Percentiles rank a stretch among this genome's conserved stretches.
Conservation (phyloP, 2,888 invertebrate species). For the Sipha maydis region DNA sequence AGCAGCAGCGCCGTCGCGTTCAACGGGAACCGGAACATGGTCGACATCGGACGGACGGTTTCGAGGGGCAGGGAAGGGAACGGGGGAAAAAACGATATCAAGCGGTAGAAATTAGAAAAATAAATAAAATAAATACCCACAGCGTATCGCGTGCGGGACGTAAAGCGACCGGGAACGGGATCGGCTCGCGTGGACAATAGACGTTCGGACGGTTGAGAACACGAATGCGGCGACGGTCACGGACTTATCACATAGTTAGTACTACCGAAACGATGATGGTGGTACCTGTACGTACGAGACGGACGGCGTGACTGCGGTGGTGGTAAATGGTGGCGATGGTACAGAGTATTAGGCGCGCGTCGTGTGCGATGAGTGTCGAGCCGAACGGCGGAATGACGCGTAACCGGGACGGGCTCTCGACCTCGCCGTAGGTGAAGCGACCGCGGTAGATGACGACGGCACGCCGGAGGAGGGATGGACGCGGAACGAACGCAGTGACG, state of each 20-base stretch:
- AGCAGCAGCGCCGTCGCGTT: neutral
- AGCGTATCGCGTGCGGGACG: no score
- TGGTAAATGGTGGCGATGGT: neutral
- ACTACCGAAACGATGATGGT: fast-evolving
- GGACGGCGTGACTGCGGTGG: no score
- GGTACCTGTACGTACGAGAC: fast-evolving
- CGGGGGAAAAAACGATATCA: neutral
- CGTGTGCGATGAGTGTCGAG: conserved; percentile 63
- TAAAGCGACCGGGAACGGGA: no score
- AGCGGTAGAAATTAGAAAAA: no score
- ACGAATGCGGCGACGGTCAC: no score
- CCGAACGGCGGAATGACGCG: conserved; percentile 64
- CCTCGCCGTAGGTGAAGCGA: no score
- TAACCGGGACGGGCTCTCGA: conserved; percentile 11
- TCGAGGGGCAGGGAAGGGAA: no score
- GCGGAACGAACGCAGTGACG: neutral
- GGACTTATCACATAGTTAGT: neutral
- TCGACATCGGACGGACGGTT: no score
- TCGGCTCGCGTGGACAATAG: no score
- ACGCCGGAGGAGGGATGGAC: neutral
- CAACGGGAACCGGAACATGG: conserved; percentile 61
- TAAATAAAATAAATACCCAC: no score
- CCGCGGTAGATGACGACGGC: neutral
- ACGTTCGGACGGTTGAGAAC: no score
- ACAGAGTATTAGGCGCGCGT: neutral